These are phyloP conservation scores for Bryconaethiops microstoma DNA, from an alignment of 2,797 vertebrate species.

Conservation along the genomic window DNA sequence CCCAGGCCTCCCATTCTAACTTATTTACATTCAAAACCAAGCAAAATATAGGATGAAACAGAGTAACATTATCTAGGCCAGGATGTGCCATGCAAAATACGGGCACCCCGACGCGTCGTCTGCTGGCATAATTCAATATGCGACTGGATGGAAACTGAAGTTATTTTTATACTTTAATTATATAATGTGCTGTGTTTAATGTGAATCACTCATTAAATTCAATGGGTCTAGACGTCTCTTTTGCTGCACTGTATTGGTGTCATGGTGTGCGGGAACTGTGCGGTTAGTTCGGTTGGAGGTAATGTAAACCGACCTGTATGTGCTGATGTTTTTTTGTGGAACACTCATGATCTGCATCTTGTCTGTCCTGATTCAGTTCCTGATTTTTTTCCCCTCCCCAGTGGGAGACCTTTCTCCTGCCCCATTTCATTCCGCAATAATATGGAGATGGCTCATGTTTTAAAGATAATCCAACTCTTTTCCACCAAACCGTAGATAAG, in stretches of 20 bases:
- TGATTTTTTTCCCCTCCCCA: neutral
- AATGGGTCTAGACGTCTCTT: constrained; percentile 29
- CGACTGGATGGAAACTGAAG: constrained; percentile 22
- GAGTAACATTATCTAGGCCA: constrained; percentile 31
- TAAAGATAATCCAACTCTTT: neutral
- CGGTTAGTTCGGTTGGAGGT: neutral
- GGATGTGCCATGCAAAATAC: constrained; percentile 38
- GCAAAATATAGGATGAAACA: constrained; percentile 42
- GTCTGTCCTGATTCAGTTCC: constrained; percentile 21
- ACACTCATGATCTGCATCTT: constrained; percentile 16
- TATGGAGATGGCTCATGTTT: neutral
- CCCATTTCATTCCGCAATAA: constrained; percentile 18
- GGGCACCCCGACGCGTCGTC: neutral
- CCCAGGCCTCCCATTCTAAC: constrained; percentile 16
- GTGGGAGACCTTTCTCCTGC: neutral
- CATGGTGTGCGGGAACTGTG: neutral
- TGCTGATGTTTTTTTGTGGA: neutral
- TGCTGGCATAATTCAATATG: constrained; percentile 17
- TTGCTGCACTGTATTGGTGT: neutral
- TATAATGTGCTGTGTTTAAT: constrained; percentile 23
- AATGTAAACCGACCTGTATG: neutral
- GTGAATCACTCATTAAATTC: constrained; percentile 42
- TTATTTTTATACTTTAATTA: constrained; percentile 52
- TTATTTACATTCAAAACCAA: constrained; percentile 49
- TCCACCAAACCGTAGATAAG: constrained; percentile 13